Percentiles rank a stretch among this genome's conserved stretches.
These are phyloP conservation scores for Epinephelus fuscoguttatus DNA, from an alignment of 2,113 vertebrate species.

Conservation along the genomic window DNA sequence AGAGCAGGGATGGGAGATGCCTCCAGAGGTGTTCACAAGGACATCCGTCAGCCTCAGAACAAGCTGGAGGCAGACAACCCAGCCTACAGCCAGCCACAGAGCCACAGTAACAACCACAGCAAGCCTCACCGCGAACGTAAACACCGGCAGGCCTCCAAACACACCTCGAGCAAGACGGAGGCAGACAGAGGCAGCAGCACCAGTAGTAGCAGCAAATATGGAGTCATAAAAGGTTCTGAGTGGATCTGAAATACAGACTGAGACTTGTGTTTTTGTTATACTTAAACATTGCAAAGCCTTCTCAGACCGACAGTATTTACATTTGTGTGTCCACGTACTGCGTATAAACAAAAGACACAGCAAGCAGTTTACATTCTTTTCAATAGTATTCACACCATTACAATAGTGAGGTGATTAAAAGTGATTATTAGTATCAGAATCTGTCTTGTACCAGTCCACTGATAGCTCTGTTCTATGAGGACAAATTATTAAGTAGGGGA, in stretches of 20 bases:
- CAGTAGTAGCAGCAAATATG: conserved; percentile 86
- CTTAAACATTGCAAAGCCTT: conserved; percentile 2
- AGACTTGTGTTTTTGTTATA: not conserved
- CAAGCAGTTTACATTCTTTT: conserved; percentile 8
- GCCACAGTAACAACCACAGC: conserved; percentile 55
- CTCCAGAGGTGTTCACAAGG: conserved; percentile 82
- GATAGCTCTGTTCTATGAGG: not conserved
- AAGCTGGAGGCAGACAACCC: conserved; percentile 87
- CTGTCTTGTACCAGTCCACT: not conserved
- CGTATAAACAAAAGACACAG: not conserved
- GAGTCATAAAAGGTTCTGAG: conserved; percentile 76
- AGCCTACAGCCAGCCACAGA: conserved; percentile 80
- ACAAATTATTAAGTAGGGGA: too few relatives aligned
- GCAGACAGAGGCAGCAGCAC: conserved; percentile 73
- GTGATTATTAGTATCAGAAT: not conserved
- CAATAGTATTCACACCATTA: not conserved
- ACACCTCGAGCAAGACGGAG: conserved; percentile 72
- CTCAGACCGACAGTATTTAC: not conserved
- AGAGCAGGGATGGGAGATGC: conserved; percentile 73
- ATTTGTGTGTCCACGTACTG: not conserved
- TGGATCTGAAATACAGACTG: conserved; percentile 76
- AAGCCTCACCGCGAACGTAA: conserved; percentile 86
- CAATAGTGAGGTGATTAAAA: not conserved
- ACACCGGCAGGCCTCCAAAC: conserved; percentile 83
- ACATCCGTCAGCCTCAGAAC: conserved; percentile 87